A percentile compares a stretch with the other conserved stretches of the same genome.
Evolutionary conservation across 2,888 invertebrate genomes (phyloP).

Genomic region (Phragmatobia fuliginosa): DNA sequence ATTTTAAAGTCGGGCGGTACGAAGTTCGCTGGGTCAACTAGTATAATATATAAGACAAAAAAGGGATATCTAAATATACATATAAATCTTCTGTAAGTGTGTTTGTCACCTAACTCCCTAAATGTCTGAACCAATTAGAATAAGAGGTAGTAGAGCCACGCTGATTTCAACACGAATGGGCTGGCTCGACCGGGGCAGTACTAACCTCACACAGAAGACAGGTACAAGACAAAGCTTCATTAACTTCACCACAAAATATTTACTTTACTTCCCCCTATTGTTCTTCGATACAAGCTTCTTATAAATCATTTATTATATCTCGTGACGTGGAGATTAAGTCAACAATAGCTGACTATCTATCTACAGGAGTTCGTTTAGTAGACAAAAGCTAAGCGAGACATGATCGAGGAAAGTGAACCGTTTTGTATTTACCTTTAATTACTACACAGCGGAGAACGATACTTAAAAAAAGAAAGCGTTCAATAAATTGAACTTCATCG

Average conservation of each 20-base stretch:
- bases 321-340: constrained; percentile 76
- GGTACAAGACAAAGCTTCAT: constrained; percentile 39
- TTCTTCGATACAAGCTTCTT: constrained; percentile 56
- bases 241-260: constrained; percentile 18
- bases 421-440: constrained; percentile 86
- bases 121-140: too few species aligned
- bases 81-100: too few species aligned
- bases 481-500: constrained; percentile 1
- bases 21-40: too few species aligned
- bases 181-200: too few species aligned
- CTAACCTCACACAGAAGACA: too few species aligned
- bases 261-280: constrained; percentile 19
- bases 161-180: too few species aligned
- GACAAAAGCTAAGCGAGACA: constrained; percentile 76
- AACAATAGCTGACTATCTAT: constrained; percentile 84
- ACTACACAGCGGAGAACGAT: constrained; percentile 71
- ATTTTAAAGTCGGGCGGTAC: too few species aligned
- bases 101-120: too few species aligned
- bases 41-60: too few species aligned
- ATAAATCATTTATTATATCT: constrained; percentile 80
- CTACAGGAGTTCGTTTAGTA: constrained; percentile 78
- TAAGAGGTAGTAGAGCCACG: too few species aligned
- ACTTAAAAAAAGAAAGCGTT: constrained; percentile 51
- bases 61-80: too few species aligned
- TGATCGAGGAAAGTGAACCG: constrained; percentile 75